Conservation (phyloP, 2,797 vertebrate genomes). For the Scolopax rusticola region DNA sequence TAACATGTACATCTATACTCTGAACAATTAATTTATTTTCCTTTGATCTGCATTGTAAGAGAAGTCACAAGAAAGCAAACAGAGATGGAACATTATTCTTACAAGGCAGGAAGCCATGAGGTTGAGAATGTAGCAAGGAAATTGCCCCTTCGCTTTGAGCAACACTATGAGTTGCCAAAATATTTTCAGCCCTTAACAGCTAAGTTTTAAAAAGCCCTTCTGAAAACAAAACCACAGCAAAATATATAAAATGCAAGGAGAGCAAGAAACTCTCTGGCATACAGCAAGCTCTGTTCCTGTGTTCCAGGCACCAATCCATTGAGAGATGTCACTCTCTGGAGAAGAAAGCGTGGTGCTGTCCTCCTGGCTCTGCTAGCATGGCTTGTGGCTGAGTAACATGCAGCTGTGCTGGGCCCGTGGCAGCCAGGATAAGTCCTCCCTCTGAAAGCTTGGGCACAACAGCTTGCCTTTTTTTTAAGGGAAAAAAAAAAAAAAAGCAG, state of each 20-base stretch:
- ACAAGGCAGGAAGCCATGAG: background rate
- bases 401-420: conserved; percentile 54
- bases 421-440: background rate
- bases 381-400: conserved; percentile 35
- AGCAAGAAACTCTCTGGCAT: background rate
- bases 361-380: background rate
- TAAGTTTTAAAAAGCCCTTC: background rate
- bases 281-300: conserved; percentile 6
- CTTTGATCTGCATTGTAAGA: background rate
- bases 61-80: background rate
- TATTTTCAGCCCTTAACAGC: background rate
- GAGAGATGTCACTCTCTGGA: conserved; percentile 6
- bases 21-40: background rate
- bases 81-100: background rate
- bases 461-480: background rate
- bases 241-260: background rate
- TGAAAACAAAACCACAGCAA: background rate
- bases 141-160: background rate
- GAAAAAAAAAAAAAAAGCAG: background rate
- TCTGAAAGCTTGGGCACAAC: background rate
- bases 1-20: background rate
- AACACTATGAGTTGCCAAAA: background rate
- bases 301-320: conserved; percentile 31
- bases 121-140: background rate
- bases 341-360: conserved; percentile 9